phyloP scores from a whole-genome alignment of 2,113 vertebrate species.

The Pimephales promelas region DNA sequence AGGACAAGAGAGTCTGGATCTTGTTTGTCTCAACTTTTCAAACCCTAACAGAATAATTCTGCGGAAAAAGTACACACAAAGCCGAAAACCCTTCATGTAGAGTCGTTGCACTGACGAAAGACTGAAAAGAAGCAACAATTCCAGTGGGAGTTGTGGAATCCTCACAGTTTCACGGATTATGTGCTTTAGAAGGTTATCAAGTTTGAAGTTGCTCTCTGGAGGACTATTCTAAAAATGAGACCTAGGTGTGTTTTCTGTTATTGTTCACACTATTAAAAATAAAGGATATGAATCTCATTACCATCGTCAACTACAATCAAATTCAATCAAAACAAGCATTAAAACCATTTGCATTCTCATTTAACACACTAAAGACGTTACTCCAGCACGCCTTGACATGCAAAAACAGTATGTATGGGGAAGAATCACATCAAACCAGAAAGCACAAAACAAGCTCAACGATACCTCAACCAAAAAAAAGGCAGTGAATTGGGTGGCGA shows the following conservation, averaged over 20 bases:
- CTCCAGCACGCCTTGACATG: not conserved
- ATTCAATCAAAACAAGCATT: constrained; percentile 18
- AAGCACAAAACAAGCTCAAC: constrained; percentile 1
- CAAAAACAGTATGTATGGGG: constrained; percentile 7
- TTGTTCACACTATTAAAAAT: constrained; percentile 7
- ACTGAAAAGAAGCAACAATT: constrained; percentile 11
- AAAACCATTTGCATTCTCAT: constrained; percentile 35
- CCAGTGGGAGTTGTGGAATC: not conserved
- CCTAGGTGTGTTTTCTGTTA: not conserved
- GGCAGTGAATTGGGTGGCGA: constrained; percentile 10
- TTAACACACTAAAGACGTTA: constrained; percentile 35
- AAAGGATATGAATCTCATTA: constrained; percentile 19
- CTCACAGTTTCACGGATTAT: constrained; percentile 3
- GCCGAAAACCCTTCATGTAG: not conserved
- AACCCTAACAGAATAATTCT: not conserved
- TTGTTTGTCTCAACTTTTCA: constrained; percentile 5
- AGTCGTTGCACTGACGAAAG: constrained; percentile 2
- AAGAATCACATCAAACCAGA: constrained; percentile 13
- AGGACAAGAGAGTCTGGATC: not conserved
- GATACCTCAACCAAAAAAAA: constrained; percentile 12
- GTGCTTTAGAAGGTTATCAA: constrained; percentile 19
- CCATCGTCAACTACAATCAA: constrained; percentile 8
- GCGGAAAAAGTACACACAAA: constrained; percentile 14
- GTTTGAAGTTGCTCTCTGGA: constrained; percentile 8
- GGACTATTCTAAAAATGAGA: not conserved